Percentiles rank a stretch among this genome's conserved stretches.
Evolutionary conservation across 1,140 invertebrate genomes (phyloP).

Genomic region (Drosophila pectinifera): DNA sequence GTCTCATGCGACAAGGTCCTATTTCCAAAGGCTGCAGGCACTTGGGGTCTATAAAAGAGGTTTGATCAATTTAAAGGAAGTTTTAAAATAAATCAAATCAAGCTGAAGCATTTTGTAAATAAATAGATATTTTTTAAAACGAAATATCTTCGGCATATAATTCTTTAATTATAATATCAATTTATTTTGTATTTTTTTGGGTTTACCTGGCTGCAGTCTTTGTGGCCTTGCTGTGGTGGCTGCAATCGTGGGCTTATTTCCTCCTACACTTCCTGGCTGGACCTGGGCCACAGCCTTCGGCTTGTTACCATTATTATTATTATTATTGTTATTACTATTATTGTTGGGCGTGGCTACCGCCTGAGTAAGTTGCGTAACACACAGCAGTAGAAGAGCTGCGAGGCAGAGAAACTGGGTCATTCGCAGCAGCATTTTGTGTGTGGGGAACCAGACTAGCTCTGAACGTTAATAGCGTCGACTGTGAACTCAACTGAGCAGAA

Average conservation of each 20-base stretch:
- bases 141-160: no score
- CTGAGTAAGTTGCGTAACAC: conserved; percentile 43
- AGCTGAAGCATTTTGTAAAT: background rate
- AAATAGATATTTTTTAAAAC: background rate
- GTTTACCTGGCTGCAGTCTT: conserved; percentile 16
- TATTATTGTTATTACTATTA: conserved; percentile 13
- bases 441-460: conserved; percentile 51
- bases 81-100: background rate
- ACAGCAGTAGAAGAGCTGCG: conserved; percentile 39
- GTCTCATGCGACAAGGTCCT: conserved; percentile 79
- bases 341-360: conserved; percentile 46
- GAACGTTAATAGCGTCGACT: conserved; percentile 46
- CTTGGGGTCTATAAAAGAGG: conserved; percentile 53
- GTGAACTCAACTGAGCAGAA: conserved; percentile 58
- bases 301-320: conserved; percentile 11
- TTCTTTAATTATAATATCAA: no score
- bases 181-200: background rate
- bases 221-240: conserved; percentile 18
- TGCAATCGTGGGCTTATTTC: conserved; percentile 8
- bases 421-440: conserved; percentile 23
- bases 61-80: background rate
- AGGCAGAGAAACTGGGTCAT: conserved; percentile 62
- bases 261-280: conserved; percentile 13
- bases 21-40: conserved; percentile 71
- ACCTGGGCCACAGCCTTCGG: conserved; percentile 13